Evolutionary conservation across 2,113 vertebrate genomes (phyloP).

Genomic region (Vicugna pacos): DNA sequence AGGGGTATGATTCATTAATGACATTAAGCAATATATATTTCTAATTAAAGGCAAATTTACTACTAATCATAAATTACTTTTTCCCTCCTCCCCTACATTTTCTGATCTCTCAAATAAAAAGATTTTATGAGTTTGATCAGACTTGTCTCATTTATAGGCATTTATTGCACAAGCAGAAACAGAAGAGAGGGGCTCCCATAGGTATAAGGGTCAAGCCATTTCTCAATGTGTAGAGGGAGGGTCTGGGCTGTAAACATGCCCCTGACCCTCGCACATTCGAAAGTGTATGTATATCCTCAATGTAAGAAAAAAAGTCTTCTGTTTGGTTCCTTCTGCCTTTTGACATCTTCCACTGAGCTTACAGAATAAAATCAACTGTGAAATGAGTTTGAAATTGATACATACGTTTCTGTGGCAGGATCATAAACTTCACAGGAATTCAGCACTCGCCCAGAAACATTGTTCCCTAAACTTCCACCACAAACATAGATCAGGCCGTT

Average conservation of each 20-base stretch:
- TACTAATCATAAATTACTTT: background rate
- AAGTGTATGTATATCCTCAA: background rate
- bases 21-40: background rate
- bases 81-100: background rate
- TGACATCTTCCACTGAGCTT: background rate
- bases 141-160: background rate
- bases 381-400: slow-evolving; percentile 53
- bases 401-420: slow-evolving; percentile 95
- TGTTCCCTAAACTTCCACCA: slow-evolving; percentile 97
- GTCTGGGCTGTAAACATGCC: background rate
- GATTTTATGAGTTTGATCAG: slow-evolving; percentile 25
- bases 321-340: background rate
- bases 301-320: background rate
- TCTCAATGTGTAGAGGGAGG: background rate
- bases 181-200: background rate
- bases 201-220: background rate
- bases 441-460: slow-evolving; percentile 95
- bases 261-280: background rate
- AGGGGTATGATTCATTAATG: slow-evolving; percentile 9
- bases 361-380: background rate
- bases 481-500: slow-evolving; percentile 97
- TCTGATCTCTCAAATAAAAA: background rate
- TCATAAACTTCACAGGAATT: slow-evolving; percentile 98
- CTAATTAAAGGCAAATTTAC: slow-evolving; percentile 36
- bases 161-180: background rate